Percentiles rank a stretch among this genome's conserved stretches.
Evolutionary conservation across 53 echinoderm and acorn worm genomes (phyloP).

Genomic region (Henricia sp.): DNA sequence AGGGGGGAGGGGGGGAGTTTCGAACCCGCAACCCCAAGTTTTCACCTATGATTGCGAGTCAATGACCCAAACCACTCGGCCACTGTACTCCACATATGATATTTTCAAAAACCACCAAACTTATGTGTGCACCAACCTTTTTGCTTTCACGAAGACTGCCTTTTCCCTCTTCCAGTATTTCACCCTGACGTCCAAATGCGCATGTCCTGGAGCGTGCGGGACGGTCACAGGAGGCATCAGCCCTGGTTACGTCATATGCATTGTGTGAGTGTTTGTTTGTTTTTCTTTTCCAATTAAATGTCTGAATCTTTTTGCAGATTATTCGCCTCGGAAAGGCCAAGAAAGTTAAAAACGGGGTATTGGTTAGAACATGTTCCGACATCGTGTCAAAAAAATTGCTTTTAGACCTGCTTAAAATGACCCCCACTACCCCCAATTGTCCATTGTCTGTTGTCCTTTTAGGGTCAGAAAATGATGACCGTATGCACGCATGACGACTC

Average conservation of each 20-base stretch:
- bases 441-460: too few species aligned
- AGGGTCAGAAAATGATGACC: too few species aligned
- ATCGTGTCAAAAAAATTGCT: too few species aligned
- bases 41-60: neutral
- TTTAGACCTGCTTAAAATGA: too few species aligned
- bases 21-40: neutral
- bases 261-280: slow-evolving; percentile 63
- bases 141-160: neutral
- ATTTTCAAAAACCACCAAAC: too few species aligned
- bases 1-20: neutral
- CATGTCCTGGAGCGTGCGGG: slow-evolving; percentile 25
- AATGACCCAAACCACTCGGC: neutral
- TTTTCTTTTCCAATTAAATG: too few species aligned
- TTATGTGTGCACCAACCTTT: neutral
- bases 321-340: too few species aligned
- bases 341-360: too few species aligned
- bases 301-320: too few species aligned
- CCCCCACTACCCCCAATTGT: too few species aligned
- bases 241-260: slow-evolving; percentile 27
- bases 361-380: too few species aligned
- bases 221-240: slow-evolving; percentile 6
- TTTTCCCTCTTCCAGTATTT: neutral
- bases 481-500: too few species aligned
- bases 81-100: neutral
- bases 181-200: slow-evolving; percentile 23